phyloP scores from a whole-genome alignment of 2,888 invertebrate species.

The Incurvaria masculella region DNA sequence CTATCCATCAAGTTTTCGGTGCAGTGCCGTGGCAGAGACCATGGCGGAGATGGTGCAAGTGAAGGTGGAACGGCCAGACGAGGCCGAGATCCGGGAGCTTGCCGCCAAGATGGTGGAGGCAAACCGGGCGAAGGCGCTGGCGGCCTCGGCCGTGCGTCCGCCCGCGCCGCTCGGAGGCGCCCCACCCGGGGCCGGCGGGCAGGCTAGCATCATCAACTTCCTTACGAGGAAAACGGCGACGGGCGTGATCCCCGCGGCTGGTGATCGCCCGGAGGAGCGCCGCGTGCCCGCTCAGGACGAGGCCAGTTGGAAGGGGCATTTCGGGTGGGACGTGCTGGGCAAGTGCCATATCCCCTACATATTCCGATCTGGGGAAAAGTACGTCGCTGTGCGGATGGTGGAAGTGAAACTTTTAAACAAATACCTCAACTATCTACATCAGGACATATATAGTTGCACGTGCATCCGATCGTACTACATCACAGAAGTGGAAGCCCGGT shows the following conservation, averaged over 20 bases:
- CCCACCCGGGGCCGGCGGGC: constrained; percentile 38
- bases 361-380: constrained; percentile 77
- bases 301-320: constrained; percentile 75
- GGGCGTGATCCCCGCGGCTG: constrained; percentile 22
- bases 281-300: constrained; percentile 61
- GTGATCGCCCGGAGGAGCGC: constrained; percentile 38
- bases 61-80: constrained; percentile 76
- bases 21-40: constrained; percentile 17
- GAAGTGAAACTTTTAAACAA: constrained; percentile 88
- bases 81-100: constrained; percentile 82
- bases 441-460: constrained; percentile 87
- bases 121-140: constrained; percentile 64
- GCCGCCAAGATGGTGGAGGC: constrained; percentile 86
- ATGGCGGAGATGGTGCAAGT: constrained; percentile 53
- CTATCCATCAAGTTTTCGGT: no score
- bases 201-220: constrained; percentile 61
- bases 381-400: constrained; percentile 92
- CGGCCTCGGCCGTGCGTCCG: constrained; percentile 48
- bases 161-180: constrained; percentile 35
- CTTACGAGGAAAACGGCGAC: constrained; percentile 44
- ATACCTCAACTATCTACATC: constrained; percentile 83
- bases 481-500: constrained; percentile 83
- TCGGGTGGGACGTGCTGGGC: constrained; percentile 89
- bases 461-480: constrained; percentile 92
- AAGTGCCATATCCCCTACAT: constrained; percentile 87